Conservation (phyloP, 1,140 invertebrate genomes). For the Heliothis virescens region DNA sequence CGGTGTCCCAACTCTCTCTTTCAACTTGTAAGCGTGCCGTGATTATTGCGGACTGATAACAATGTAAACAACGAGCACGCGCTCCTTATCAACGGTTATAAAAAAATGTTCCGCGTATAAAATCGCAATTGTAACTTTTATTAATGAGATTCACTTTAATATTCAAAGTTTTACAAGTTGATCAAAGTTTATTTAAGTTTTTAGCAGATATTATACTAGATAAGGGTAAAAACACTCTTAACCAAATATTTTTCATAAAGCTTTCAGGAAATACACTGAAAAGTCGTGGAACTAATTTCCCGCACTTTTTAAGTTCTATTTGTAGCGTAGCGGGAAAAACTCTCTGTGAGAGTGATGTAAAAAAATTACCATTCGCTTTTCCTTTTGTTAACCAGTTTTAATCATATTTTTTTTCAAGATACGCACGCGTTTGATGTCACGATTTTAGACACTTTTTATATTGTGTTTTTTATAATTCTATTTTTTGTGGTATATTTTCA, state of each 20-base stretch:
- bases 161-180: too few species aligned
- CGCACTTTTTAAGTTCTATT: background rate
- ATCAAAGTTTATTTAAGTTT: background rate
- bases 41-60: slow-evolving; percentile 58
- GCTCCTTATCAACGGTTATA: background rate
- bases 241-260: background rate
- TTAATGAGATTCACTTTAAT: too few species aligned
- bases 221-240: background rate
- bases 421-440: too few species aligned
- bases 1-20: slow-evolving; percentile 84
- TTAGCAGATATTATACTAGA: background rate
- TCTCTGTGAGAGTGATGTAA: background rate
- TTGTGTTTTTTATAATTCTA: too few species aligned
- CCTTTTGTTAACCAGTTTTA: background rate
- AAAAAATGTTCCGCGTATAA: background rate
- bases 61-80: background rate
- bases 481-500: too few species aligned
- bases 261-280: background rate
- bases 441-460: too few species aligned
- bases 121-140: too few species aligned
- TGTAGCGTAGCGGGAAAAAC: slow-evolving; percentile 1
- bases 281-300: background rate
- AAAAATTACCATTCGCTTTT: background rate
- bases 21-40: slow-evolving; percentile 78
- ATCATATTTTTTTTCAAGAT: background rate